Percentiles rank a stretch among this genome's conserved stretches.
Evolutionary conservation across 2,797 vertebrate genomes (phyloP).

Genomic region (Notolabrus celidotus): DNA sequence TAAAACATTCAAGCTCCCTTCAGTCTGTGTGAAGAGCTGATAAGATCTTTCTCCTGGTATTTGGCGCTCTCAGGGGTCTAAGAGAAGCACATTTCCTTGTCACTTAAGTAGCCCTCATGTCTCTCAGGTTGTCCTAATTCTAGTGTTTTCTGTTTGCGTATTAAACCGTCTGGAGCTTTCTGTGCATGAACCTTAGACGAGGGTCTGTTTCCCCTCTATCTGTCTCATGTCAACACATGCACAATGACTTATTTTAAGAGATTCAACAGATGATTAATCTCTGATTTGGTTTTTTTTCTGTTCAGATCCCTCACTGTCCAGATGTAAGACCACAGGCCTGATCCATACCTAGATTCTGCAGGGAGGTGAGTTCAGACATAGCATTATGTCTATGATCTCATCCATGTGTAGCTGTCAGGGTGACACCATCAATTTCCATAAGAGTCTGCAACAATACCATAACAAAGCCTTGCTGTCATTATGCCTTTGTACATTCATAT

Average conservation of each 20-base stretch:
- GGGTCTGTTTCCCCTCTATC: not conserved
- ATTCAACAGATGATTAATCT: not conserved
- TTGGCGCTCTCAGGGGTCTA: not conserved
- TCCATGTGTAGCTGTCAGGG: not conserved
- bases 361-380: constrained; percentile 29
- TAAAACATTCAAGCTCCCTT: not conserved
- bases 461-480: too few relatives aligned
- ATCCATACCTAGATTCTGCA: not conserved
- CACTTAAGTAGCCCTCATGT: not conserved
- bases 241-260: not conserved
- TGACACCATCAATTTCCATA: not conserved
- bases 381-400: not conserved
- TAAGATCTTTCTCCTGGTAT: constrained; percentile 16
- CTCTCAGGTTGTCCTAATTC: not conserved
- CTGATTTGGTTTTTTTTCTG: not conserved
- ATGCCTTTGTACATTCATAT: too few relatives aligned
- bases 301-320: constrained; percentile 9
- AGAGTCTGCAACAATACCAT: too few relatives aligned
- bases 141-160: not conserved
- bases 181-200: not conserved
- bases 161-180: not conserved
- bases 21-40: not conserved
- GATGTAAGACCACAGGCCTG: constrained; percentile 40
- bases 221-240: too few relatives aligned
- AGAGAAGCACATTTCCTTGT: not conserved